Conservation (phyloP, 2,797 vertebrate species). For the Coreius guichenoti region DNA sequence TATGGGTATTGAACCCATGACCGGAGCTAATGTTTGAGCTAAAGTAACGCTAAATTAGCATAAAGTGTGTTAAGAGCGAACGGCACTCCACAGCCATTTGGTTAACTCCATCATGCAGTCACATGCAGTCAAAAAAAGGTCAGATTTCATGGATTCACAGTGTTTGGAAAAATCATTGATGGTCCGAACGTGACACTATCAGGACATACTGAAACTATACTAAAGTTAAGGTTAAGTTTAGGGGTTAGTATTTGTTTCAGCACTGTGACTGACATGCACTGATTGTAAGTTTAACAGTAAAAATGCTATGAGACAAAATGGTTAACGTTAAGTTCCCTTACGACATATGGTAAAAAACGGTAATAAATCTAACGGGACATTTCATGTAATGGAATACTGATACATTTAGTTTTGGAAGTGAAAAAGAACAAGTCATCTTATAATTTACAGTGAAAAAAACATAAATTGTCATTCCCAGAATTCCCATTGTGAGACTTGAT, state of each 20-base stretch:
- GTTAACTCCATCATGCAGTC: not conserved
- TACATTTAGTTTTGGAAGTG: not conserved
- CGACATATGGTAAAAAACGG: not conserved
- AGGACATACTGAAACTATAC: not conserved
- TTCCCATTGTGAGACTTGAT: no score
- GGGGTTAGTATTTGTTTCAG: not conserved
- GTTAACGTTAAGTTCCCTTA: not conserved
- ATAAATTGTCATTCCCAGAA: no score
- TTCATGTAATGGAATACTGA: not conserved
- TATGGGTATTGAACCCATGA: not conserved
- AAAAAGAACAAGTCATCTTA: no score
- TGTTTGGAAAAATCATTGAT: not conserved
- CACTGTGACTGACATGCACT: not conserved
- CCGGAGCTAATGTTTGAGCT: not conserved
- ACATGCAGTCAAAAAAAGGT: not conserved
- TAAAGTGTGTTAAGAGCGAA: not conserved
- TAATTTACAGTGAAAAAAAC: no score
- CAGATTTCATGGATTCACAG: conserved; percentile 6
- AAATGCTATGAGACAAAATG: not conserved
- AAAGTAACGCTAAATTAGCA: not conserved
- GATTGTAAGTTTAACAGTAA: not conserved
- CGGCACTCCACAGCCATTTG: not conserved
- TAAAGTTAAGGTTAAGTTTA: not conserved
- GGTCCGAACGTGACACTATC: not conserved
- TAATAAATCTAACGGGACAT: not conserved